A percentile compares a stretch with the other conserved stretches of the same genome.
phyloP scores from a whole-genome alignment of 1,140 invertebrate species.

The Dryas iulia region DNA sequence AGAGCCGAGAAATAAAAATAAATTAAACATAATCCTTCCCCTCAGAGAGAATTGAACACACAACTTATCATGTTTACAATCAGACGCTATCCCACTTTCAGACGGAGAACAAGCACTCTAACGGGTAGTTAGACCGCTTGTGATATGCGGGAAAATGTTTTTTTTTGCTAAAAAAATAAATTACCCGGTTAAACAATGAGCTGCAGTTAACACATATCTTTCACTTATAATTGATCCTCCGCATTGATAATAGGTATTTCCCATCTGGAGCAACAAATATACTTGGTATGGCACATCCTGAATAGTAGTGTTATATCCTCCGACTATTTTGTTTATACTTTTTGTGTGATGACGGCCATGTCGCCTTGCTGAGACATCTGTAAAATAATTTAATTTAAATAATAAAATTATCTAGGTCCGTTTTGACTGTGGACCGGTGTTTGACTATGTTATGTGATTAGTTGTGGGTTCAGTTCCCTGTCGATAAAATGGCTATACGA shows the following conservation, averaged over 20 bases:
- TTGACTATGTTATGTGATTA: background rate
- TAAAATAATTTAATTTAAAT: background rate
- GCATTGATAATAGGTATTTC: slow-evolving; percentile 25
- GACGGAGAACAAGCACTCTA: too few species aligned
- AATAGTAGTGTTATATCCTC: slow-evolving; percentile 26
- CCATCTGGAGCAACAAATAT: slow-evolving; percentile 22
- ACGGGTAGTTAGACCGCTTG: too few species aligned
- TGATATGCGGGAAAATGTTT: background rate
- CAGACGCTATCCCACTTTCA: too few species aligned
- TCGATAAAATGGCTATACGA: too few species aligned
- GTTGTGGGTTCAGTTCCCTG: background rate
- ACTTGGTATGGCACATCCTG: slow-evolving; percentile 28
- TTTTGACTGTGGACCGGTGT: background rate
- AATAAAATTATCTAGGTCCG: too few species aligned
- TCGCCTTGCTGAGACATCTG: slow-evolving; percentile 7
- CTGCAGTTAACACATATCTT: slow-evolving; percentile 29
- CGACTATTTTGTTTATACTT: slow-evolving; percentile 21
- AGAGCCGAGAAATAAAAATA: too few species aligned
- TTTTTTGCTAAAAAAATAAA: background rate
- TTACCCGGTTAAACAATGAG: slow-evolving; percentile 30
- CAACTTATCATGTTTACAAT: too few species aligned
- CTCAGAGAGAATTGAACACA: too few species aligned
- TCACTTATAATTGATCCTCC: slow-evolving; percentile 34
- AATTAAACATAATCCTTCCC: too few species aligned
- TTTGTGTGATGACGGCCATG: background rate